These are phyloP conservation scores for Seira sanloemensis DNA, from an alignment of 2,888 invertebrate species.

Conservation along the genomic window DNA sequence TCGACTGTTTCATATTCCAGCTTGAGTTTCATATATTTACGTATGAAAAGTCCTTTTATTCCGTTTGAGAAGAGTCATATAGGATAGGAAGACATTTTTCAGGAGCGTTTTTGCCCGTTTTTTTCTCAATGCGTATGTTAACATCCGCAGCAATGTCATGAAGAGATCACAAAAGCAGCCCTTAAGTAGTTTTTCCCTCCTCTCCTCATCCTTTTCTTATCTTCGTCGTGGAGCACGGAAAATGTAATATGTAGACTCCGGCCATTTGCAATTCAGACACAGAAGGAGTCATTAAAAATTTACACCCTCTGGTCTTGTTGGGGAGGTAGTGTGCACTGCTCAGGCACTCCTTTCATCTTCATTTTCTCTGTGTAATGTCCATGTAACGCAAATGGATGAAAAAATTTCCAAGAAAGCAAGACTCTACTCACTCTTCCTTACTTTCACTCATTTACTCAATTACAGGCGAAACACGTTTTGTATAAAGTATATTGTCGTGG, in stretches of 20 bases:
- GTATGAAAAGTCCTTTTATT: not conserved
- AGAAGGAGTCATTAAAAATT: constrained; percentile 71
- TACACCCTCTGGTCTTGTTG: constrained; percentile 68
- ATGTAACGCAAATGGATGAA: not conserved
- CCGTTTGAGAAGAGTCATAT: not conserved
- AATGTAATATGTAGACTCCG: not conserved
- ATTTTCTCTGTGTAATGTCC: not conserved
- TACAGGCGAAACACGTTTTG: not conserved
- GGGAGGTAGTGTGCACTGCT: constrained; percentile 14
- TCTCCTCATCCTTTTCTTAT: constrained; percentile 29
- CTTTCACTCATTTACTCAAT: not conserved
- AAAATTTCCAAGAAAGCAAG: not conserved
- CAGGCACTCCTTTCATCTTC: constrained; percentile 28
- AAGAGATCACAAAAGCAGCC: constrained; percentile 26
- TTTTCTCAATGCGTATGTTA: constrained; percentile 8
- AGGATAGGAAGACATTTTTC: not conserved
- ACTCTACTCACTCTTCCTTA: not conserved
- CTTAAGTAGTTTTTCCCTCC: constrained; percentile 35
- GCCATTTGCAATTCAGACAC: constrained; percentile 34
- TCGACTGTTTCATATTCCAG: not conserved
- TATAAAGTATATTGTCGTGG: not conserved
- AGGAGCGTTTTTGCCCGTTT: not conserved
- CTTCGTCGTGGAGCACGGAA: constrained; percentile 21
- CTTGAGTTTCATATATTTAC: not conserved
- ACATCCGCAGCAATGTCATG: constrained; percentile 8